Base-by-base conservation (phyloP, 2,888 invertebrate genomes). In the Drosophila nr. perissopoda region DNA sequence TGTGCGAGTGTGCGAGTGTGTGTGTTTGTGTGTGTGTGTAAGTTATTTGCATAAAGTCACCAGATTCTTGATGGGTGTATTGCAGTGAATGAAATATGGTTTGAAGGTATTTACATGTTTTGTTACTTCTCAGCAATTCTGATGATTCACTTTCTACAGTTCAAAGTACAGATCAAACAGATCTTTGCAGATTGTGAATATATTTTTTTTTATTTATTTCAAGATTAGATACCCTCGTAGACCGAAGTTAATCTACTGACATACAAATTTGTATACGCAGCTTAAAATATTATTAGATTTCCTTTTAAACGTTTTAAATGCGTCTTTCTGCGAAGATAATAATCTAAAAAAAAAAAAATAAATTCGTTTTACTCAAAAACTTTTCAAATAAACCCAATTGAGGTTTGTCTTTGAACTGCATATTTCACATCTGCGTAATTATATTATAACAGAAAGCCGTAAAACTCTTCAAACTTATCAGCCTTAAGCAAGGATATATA, bases 21-120 rank as follows among this genome's bases (percentile, higher is more conserved):
- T 13, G 11, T 5, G 4, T 21, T 7, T 40, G n/a, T 40, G 34
- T 34, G 25, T 46, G 52, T 25, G 33, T 38, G 25, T 40, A 57
- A 52, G 29, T 40, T 69, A 25, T 57, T 60, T 57, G 34, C 70
- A 49, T 64, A 33, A 69, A 69, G 59, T 71, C 61, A 54, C 36
- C 27, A 29, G 31, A 34, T 34, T 52, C 42, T 21, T 33, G 18
- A 46, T 29, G n/a, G 46, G 25, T 48, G 49, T 25, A 29, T 6
- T 27, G 49, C 29, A 36, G 48, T 34, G 16, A n/a, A 60, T 51
- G 36, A 36, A 49, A 29, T 49, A 49, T n/a, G 16, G n/a, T 16
- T 27, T 11, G 5, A 29, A 25, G 6, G 16, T 16, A 21, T 5
- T 16, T 10, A 53, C 53, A 34, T 46, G 16, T 25, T 16, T 16